Conservation (phyloP, 2,113 vertebrate species). For the Psilopogon haemacephalus region DNA sequence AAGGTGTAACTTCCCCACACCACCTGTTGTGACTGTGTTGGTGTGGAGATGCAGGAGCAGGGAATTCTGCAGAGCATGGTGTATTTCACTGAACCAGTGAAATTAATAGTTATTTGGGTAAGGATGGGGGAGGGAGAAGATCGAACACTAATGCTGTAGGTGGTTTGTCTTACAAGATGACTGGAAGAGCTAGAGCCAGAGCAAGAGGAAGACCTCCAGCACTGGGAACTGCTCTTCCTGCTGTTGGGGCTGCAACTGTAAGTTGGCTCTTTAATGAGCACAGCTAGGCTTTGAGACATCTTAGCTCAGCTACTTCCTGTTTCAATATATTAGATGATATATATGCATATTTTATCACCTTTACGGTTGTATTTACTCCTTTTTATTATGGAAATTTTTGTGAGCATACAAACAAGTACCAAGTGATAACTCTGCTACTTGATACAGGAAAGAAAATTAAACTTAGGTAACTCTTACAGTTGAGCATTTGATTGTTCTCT, state of each 20-base stretch:
- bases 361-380: neutral
- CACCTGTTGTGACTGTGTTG: accelerated
- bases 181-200: slow-evolving; percentile 83
- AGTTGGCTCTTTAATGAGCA: slow-evolving; percentile 41
- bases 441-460: too few relatives aligned
- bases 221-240: slow-evolving; percentile 35
- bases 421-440: neutral
- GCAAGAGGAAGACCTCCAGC: slow-evolving; percentile 82
- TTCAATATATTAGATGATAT: neutral
- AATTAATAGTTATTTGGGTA: neutral
- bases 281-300: neutral
- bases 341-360: neutral
- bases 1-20: accelerated
- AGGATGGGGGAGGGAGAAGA: neutral
- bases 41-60: neutral
- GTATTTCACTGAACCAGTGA: neutral
- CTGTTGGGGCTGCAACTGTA: slow-evolving; percentile 69
- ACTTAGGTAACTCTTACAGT: accelerated
- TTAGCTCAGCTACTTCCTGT: neutral
- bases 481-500: accelerated
- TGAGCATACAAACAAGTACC: neutral
- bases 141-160: neutral
- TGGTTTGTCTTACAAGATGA: slow-evolving; percentile 72
- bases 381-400: neutral
- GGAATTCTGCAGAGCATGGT: too few relatives aligned